Evolutionary conservation across 2,888 invertebrate species (phyloP), one percentile per base, ranked within the genome.

Genomic region (Belgica antarctica): DNA sequence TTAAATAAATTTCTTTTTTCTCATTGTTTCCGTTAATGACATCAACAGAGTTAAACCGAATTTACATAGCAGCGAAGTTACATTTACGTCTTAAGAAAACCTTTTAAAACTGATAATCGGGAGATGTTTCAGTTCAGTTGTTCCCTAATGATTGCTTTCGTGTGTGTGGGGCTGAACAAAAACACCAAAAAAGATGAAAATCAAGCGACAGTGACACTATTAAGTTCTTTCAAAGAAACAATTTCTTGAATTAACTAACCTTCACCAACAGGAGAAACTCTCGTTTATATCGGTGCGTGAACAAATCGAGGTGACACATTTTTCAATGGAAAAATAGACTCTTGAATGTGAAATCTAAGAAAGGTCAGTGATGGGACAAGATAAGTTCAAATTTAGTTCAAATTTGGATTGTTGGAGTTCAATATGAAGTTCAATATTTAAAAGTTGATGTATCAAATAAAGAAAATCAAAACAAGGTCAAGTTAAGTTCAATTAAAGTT

Each of bases 241-340:
- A 65, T 65, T 65, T 65, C 25, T 27, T 65, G 65, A 65, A 36
- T 65, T 65, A 65, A 65, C 65, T 65, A 65, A 65, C 65, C 65
- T 65, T 65, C 22, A 52, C 52, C 46, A 46, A n/a, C 5, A 41
- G 41, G 10, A 12, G 41, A 41, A 12, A 15, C 41, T 41, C 41
- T 41, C 10, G n/a, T n/a, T 31, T 12, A 31, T 12, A 31, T 52
- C 17, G 22, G n/a, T 41, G 41, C 41, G 52, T 52, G 17, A 52
- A 52, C 19, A 52, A 52, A 22, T 52, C 17, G 52, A 62, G 10
- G 28, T 62, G 62, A 62, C 62, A 62, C 62, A 62, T 31, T 62
- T 62, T 62, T 17, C 12, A 7, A 7, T 41, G 41, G 31, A 7
- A 41, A 41, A 41, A 41, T 15, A 41, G 15, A 41, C n/a, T n/a